These are phyloP conservation scores for Uria aalge DNA, from an alignment of 2,113 vertebrate species.

Conservation along the genomic window DNA sequence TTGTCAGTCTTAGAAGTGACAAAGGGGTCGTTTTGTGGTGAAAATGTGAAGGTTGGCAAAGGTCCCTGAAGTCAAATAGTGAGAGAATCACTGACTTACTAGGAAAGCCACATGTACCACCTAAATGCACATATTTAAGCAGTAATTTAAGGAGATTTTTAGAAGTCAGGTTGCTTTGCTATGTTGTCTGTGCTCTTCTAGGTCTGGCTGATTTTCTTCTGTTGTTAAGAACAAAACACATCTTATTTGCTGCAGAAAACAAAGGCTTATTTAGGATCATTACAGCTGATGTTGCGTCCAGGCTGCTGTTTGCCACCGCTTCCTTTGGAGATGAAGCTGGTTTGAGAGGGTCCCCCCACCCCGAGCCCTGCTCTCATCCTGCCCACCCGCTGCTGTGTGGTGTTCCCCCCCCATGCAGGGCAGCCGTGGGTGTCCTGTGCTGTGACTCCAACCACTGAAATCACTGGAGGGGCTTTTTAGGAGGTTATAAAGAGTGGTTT, in stretches of 20 bases:
- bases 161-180: neutral
- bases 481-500: neutral
- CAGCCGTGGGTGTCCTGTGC: neutral
- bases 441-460: neutral
- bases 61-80: neutral
- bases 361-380: neutral
- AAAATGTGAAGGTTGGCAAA: neutral
- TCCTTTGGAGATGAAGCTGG: neutral
- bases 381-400: neutral
- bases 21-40: fast-evolving
- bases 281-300: fast-evolving
- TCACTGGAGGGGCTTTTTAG: neutral
- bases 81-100: neutral
- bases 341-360: neutral
- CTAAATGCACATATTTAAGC: neutral
- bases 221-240: neutral
- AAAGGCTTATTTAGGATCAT: neutral
- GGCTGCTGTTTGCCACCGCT: neutral
- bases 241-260: neutral
- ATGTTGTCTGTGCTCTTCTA: neutral
- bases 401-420: fast-evolving
- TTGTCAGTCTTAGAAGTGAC: neutral
- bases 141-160: neutral
- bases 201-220: neutral
- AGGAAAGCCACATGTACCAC: neutral